Evolutionary conservation across 2,797 vertebrate genomes (phyloP), one percentile per base, ranked within the genome.

Genomic region (Distichodus sexfasciatus): DNA sequence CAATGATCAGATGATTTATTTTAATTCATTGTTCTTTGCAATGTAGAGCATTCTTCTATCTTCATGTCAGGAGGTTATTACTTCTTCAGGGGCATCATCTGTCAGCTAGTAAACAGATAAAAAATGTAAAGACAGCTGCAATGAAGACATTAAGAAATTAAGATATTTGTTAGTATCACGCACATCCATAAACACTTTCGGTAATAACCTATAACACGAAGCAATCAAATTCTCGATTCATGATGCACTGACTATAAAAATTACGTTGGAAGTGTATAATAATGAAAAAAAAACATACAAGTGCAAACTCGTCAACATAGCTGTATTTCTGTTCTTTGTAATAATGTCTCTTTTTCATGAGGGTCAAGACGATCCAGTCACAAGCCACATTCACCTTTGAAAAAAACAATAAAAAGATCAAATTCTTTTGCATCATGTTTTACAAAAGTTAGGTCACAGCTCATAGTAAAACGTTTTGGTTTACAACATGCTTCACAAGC

Each of bases 321-420:
- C 93, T 91, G 63, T 90, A 95, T 55, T 95, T 95, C 80, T 93
- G 91, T 80, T 94, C 92, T 48, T 86, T 86, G 71, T 94, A 95
- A 63, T 85, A 90, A 21, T 80, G 76, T n/a, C 33, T 90, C 75
- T 93, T 94, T 77, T 87, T 90, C 89, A 93, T 91, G 69, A 83
- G 91, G 35, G 92, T 85, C 71, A 95, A 84, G 58, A 93, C 88
- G 38, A 94, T 85, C 40, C 93, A 6, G 24, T 95, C 94, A 81
- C 93, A 95, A 2, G 94, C 82, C 67, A 94, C 90, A 0, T 90
- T 93, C 0, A 92, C 89, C 94, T 95, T 73, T 21, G 31, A 55
- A 72, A 14, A n/a, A n/a, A 58, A 48, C 21, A 28, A 62, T 15
- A 64, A 64, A n/a, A n/a, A n/a, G 33, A 38, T 21, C 5, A 12